A percentile compares a stretch with the other conserved stretches of the same genome.
Evolutionary conservation across 2,888 invertebrate genomes (phyloP).

Genomic region (Xestia rhomboidea): DNA sequence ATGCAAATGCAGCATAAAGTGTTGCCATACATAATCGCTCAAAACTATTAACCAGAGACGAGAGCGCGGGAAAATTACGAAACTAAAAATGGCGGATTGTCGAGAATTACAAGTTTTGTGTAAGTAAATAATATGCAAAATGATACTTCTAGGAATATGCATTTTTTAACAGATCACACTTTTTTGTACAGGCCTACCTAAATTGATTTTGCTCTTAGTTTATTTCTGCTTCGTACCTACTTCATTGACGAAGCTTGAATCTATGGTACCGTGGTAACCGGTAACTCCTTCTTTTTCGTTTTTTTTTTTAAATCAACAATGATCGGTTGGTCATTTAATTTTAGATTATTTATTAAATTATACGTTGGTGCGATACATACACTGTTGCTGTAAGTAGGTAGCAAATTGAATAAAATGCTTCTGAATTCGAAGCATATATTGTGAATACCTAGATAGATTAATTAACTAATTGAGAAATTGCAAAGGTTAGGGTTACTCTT

Average conservation of each 20-base stretch:
- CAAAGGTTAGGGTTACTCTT: neutral
- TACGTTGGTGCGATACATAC: neutral
- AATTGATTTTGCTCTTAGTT: neutral
- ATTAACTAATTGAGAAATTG: neutral
- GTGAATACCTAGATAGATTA: neutral
- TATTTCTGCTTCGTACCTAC: neutral
- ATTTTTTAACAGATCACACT: neutral
- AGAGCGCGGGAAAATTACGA: constrained; percentile 77
- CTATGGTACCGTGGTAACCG: neutral
- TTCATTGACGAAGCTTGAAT: constrained; percentile 11
- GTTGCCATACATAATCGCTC: constrained; percentile 87
- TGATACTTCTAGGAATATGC: neutral
- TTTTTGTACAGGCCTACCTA: neutral
- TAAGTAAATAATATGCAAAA: constrained; percentile 4
- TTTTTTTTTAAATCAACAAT: constrained; percentile 21
- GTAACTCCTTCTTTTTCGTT: neutral
- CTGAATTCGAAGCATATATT: neutral
- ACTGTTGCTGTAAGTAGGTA: neutral
- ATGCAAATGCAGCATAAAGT: constrained; percentile 89
- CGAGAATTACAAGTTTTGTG: constrained; percentile 28
- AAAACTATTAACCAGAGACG: constrained; percentile 78
- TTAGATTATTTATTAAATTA: constrained; percentile 9
- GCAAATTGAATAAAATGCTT: neutral
- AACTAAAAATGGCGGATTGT: constrained; percentile 73
- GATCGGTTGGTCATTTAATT: neutral